A percentile compares a stretch with the other conserved stretches of the same genome.
phyloP scores from a whole-genome alignment of 2,113 vertebrate species.

The Myrmecophaga tridactyla region DNA sequence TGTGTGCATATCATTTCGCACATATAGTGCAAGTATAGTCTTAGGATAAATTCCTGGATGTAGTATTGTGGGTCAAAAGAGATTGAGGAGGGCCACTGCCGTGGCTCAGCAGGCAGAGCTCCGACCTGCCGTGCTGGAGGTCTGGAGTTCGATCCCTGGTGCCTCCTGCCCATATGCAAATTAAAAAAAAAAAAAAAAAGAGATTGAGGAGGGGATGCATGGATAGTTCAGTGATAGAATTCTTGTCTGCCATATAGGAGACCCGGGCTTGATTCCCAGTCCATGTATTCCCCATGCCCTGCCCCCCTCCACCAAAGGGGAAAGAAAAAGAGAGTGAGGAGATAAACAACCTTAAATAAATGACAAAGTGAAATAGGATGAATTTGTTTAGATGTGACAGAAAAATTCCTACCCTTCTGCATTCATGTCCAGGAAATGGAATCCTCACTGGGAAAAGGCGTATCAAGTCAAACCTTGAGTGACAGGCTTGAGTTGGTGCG shows the following conservation, averaged over 20 bases:
- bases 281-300: too few species aligned
- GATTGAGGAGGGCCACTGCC: too few species aligned
- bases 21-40: neutral
- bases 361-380: neutral
- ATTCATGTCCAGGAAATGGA: neutral
- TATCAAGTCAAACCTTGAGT: neutral
- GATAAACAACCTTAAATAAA: conserved; percentile 18
- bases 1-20: neutral
- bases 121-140: too few species aligned
- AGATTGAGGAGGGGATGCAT: too few species aligned
- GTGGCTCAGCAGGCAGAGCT: too few species aligned
- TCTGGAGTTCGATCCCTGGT: too few species aligned
- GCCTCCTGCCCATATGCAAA: too few species aligned
- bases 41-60: neutral
- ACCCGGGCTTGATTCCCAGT: too few species aligned
- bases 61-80: neutral
- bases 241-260: too few species aligned
- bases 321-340: neutral
- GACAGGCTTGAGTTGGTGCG: neutral
- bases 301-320: too few species aligned
- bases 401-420: neutral
- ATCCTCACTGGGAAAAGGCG: neutral
- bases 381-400: conserved; percentile 10
- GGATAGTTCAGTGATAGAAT: too few species aligned
- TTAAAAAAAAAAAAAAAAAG: too few species aligned